Conservation (phyloP, 2,797 vertebrate genomes). For the Etheostoma nigrum region DNA sequence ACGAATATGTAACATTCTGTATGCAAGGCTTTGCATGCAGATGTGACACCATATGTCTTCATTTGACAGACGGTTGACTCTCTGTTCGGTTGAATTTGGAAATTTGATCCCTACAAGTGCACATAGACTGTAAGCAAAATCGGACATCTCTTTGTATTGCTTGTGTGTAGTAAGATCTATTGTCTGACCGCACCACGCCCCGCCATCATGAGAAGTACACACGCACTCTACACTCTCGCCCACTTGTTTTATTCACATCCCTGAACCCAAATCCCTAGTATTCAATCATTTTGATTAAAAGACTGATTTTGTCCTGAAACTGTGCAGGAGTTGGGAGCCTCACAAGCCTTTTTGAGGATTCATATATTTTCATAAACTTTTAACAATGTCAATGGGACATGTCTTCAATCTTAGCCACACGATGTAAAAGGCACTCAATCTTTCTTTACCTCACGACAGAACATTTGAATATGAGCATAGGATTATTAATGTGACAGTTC, state of each 20-base stretch:
- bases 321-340: conserved; percentile 88
- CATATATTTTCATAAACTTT: conserved; percentile 99
- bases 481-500: conserved; percentile 94
- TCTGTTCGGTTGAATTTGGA: conserved; percentile 84
- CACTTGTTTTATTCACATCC: conserved; percentile 86
- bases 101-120: conserved; percentile 86
- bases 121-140: conserved; percentile 53
- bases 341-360: conserved; percentile 94
- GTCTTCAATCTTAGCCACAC: conserved; percentile 96
- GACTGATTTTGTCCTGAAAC: conserved; percentile 93
- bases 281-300: conserved; percentile 99
- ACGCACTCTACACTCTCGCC: conserved; percentile 36
- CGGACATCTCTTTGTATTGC: conserved; percentile 55
- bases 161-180: conserved; percentile 52
- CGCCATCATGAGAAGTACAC: conserved; percentile 16
- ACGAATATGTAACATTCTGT: conserved; percentile 84
- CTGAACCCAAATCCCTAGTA: conserved; percentile 91
- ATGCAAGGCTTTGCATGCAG: conserved; percentile 87
- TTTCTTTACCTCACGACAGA: conserved; percentile 94
- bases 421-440: conserved; percentile 93
- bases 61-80: conserved; percentile 86
- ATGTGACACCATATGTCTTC: conserved; percentile 91
- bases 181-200: conserved; percentile 35
- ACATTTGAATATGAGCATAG: conserved; percentile 94
- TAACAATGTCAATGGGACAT: conserved; percentile 97